Conservation (phyloP, 2,113 vertebrate genomes). For the Thomomys bottae region DNA sequence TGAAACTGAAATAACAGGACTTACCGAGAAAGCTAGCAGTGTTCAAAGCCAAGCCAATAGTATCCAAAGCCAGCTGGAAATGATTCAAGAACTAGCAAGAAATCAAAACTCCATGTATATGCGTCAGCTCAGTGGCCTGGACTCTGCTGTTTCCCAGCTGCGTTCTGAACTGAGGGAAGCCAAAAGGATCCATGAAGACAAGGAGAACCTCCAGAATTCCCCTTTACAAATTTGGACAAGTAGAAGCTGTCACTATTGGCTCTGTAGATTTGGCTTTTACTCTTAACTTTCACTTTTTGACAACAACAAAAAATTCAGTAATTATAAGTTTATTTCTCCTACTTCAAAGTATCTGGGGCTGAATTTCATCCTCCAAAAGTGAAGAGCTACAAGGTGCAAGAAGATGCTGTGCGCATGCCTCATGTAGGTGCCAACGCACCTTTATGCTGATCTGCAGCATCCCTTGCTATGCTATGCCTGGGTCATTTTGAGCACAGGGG, state of each 20-base stretch:
- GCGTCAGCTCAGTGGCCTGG: constrained; percentile 82
- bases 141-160: constrained; percentile 82
- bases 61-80: constrained; percentile 82
- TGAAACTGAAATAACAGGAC: constrained; percentile 87
- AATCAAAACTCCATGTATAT: constrained; percentile 79
- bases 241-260: constrained; percentile 81
- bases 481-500: constrained; percentile 48
- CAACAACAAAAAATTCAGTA: constrained; percentile 65
- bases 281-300: constrained; percentile 81
- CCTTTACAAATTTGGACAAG: constrained; percentile 75
- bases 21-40: constrained; percentile 81
- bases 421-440: constrained; percentile 16
- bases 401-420: background rate
- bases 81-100: constrained; percentile 85
- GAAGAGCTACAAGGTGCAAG: background rate
- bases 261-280: constrained; percentile 78
- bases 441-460: background rate
- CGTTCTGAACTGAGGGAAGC: constrained; percentile 77
- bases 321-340: constrained; percentile 62
- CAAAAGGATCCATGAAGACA: constrained; percentile 81
- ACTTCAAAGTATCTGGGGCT: constrained; percentile 57
- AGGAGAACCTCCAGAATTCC: constrained; percentile 81
- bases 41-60: constrained; percentile 70
- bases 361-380: constrained; percentile 33
- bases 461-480: background rate